Evolutionary conservation across 2,113 vertebrate genomes (phyloP).

Genomic region (Hymenochirus boettgeri): DNA sequence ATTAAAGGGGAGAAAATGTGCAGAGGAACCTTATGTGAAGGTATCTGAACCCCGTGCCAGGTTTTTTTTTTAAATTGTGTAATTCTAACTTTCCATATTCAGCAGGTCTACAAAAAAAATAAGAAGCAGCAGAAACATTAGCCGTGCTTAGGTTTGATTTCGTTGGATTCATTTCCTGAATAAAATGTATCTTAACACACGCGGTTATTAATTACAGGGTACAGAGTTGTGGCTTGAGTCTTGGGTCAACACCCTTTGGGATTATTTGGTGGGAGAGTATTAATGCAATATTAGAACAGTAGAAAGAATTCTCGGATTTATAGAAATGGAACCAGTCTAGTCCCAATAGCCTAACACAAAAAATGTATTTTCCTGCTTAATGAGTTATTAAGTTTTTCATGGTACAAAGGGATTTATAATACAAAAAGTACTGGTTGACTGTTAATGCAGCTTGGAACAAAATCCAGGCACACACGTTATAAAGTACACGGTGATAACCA

Average conservation of each 20-base stretch:
- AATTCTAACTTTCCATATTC: background rate
- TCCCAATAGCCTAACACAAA: no score
- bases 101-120: background rate
- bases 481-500: no score
- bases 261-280: no score
- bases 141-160: background rate
- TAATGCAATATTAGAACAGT: no score
- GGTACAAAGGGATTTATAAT: no score
- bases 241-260: background rate
- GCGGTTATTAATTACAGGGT: background rate
- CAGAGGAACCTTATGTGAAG: background rate
- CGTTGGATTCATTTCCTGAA: slow-evolving; percentile 18
- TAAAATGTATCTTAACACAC: background rate
- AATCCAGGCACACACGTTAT: no score
- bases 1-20: slow-evolving; percentile 14
- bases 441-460: no score
- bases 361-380: no score
- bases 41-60: background rate
- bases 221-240: background rate
- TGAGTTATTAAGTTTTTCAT: no score
- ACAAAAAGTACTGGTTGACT: no score
- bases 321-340: no score
- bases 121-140: background rate
- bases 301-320: no score
- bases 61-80: background rate